Evolutionary conservation across 2,888 invertebrate genomes (phyloP), one percentile per base, ranked within the genome.

Genomic region (Loripinus fragilis): DNA sequence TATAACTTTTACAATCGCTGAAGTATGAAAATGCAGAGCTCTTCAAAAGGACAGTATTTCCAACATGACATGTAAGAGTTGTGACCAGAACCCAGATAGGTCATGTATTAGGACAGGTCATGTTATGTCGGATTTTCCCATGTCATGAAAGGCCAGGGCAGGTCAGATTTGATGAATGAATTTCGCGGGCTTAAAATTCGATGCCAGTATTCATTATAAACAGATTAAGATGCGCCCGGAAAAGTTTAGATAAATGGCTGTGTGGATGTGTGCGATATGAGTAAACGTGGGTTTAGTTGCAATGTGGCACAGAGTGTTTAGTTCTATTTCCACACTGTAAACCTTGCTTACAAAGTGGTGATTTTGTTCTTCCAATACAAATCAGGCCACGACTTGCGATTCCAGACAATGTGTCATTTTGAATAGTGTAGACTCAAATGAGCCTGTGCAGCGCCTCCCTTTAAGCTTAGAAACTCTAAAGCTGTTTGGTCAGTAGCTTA

Each of bases 1-100:
- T 42, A 71, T 71, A 67, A 71, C 50, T 67, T 71, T 71, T 41
- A 71, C 60, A 71, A 71, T 35, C 71, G 52, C 33, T 60, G 65
- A 66, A 76, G 71, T 71, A 66, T 71, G 71, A 76, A 38, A 76
- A 67, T 42, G 67, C 67, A 67, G 65, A 55, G 50, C 71, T 67
- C 73, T 55, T 77, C 77, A 77, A 77, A 77, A 72, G 77, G 50
- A 0, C 23, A n/a, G 45, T 45, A 65, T 45, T 60, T 33, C 42
- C 35, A 25, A 41, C 60, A 64, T 72, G 73, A 69, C 72, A 72
- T 67, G 69, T 73, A 60, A 60, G 60, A 60, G 60, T 33, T 60
- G 60, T 60, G 60, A 60, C 60, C 60, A 60, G 23, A 33, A 60
- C 33, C 10, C 60, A 33, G 60, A 60, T 20, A 33, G 60, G 60